Evolutionary conservation across 2,888 invertebrate species (phyloP), one percentile per base, ranked within the genome.

Genomic region (Dasypolia templi): DNA sequence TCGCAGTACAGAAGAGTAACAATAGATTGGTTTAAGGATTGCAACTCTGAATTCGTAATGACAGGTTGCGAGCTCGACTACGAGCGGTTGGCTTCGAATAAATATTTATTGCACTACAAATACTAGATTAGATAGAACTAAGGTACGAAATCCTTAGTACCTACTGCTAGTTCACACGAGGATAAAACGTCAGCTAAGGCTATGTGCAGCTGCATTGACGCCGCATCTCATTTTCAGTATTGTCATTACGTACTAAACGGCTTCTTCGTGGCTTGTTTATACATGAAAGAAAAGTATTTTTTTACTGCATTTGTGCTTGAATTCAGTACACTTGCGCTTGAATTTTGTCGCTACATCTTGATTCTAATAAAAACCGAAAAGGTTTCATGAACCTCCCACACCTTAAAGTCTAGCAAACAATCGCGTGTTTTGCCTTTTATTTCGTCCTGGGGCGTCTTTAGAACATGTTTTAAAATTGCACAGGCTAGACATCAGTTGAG

Each of bases 31-130:
- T 71, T 74, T 82, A 72, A 79, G 77, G 75, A 82, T 84, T 82
- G 73, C 69, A 79, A 56, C 35, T 65, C 42, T 84, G 84, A 82
- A 85, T 85, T 84, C 67, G 74, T 82, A 83, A 85, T 84, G 66
- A 71, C 55, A 76, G 64, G 32, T 75, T 72, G 72, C 55, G 51
- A 84, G 77, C 61, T 55, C 59, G n/a, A 55, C 63, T 46, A 67
- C 63, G 59, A 76, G 55, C 58, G 55, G 56, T 69, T 78, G 65
- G 78, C 76, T 81, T 74, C 63, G 55, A 76, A 77, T 79, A 84
- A 85, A 78, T 79, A 79, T 84, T 71, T 75, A 70, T 73, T 59
- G 32, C 29, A 59, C 46, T 72, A 74, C 75, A 72, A 64, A 79
- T 79, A 69, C 49, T 68, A n/a, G 26, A 74, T n/a, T 29, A 58